Conservation (phyloP, 2,113 vertebrate species). For the Sardina pilchardus region DNA sequence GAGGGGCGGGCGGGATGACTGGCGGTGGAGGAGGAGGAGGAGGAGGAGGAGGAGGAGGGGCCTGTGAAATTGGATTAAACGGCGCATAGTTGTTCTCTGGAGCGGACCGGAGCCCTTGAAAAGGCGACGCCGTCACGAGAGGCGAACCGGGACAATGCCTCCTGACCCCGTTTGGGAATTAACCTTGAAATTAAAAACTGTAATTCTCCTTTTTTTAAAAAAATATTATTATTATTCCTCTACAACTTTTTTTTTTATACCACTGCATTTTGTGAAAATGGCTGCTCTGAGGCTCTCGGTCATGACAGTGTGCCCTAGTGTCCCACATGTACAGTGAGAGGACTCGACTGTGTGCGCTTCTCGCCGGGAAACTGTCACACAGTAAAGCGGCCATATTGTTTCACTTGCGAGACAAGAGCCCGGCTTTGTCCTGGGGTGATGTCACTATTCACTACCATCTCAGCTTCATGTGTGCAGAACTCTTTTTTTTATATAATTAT, state of each 20-base stretch:
- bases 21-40: background rate
- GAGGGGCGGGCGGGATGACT: background rate
- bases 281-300: background rate
- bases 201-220: background rate
- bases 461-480: background rate
- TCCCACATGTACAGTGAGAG: background rate
- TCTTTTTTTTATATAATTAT: background rate
- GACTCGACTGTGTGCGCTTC: background rate
- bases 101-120: background rate
- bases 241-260: too few species aligned
- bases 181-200: conserved; percentile 10
- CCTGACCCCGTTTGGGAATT: background rate
- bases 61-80: conserved; percentile 42
- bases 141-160: conserved; percentile 27
- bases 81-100: conserved; percentile 38
- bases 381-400: background rate
- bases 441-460: background rate
- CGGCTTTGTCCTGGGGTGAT: background rate
- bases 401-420: background rate
- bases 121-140: conserved; percentile 17
- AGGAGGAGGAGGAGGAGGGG: background rate
- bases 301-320: background rate
- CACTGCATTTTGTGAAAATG: background rate
- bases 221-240: too few species aligned
- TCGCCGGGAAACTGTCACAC: background rate